These are phyloP conservation scores for Pseudopodoces humilis DNA, from an alignment of 2,113 vertebrate species.

Conservation along the genomic window DNA sequence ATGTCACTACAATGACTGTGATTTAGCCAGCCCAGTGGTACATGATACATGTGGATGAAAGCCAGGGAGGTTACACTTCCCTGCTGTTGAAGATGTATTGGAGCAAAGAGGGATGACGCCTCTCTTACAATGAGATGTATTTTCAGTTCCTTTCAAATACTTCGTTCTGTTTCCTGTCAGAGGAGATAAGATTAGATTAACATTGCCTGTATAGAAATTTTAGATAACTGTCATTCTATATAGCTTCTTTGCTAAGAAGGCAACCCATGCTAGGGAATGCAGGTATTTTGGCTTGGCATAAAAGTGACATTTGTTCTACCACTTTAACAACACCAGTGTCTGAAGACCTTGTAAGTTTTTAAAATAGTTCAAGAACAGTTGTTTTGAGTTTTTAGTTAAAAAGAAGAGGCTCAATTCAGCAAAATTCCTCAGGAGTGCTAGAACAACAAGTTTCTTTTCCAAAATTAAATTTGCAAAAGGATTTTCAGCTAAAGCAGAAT, in stretches of 20 bases:
- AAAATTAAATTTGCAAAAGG: background rate
- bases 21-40: background rate
- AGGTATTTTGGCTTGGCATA: background rate
- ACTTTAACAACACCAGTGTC: background rate
- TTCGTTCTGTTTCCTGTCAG: background rate
- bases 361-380: background rate
- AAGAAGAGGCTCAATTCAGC: background rate
- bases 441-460: background rate
- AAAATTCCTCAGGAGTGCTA: background rate
- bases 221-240: background rate
- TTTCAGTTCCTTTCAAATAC: background rate
- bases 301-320: background rate
- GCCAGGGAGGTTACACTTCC: background rate
- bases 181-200: background rate
- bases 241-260: background rate
- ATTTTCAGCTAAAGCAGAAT: background rate
- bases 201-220: background rate
- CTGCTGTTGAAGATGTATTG: background rate
- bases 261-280: background rate
- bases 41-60: background rate
- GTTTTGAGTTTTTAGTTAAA: background rate
- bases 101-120: background rate
- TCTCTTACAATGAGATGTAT: background rate
- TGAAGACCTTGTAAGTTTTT: background rate
- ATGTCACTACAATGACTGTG: background rate